These are phyloP conservation scores for Mionectes olivaceus DNA, from an alignment of 2,797 vertebrate genomes.

Conservation along the genomic window DNA sequence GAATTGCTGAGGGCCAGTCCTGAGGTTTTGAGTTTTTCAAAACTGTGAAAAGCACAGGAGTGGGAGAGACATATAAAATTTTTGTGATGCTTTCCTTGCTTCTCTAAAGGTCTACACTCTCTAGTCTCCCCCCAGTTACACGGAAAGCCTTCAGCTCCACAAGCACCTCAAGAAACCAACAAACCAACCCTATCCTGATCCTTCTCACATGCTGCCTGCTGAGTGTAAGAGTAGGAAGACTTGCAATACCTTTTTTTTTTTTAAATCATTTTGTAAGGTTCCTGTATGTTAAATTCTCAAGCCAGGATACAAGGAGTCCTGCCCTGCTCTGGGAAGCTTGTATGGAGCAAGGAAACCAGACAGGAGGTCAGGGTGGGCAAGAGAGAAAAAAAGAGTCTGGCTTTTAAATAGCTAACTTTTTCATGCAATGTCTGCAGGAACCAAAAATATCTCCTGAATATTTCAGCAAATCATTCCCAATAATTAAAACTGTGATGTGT, in stretches of 20 bases:
- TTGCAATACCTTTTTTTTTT: not conserved
- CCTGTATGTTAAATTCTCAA: not conserved
- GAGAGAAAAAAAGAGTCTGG: not conserved
- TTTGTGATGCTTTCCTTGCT: not conserved
- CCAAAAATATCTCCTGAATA: constrained; percentile 57
- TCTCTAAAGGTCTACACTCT: not conserved
- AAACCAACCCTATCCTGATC: not conserved
- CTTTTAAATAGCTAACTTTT: constrained; percentile 53
- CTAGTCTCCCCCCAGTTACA: not conserved
- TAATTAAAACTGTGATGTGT: constrained; percentile 64
- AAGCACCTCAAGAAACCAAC: not conserved
- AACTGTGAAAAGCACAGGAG: not conserved
- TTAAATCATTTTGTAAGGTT: not conserved
- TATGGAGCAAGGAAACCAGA: not conserved
- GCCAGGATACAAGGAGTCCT: not conserved
- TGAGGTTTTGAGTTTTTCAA: not conserved
- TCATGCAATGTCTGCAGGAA: constrained; percentile 32
- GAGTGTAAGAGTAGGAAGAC: not conserved
- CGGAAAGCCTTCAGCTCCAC: not conserved
- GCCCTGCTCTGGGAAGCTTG: not conserved
- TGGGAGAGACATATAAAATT: not conserved
- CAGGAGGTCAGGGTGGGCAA: not conserved
- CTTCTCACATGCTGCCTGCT: not conserved
- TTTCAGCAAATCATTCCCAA: constrained; percentile 62
- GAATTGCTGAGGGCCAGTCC: not conserved